A percentile compares a stretch with the other conserved stretches of the same genome.
phyloP scores from a whole-genome alignment of 2,888 invertebrate species.

The Clepsis dumicolana region DNA sequence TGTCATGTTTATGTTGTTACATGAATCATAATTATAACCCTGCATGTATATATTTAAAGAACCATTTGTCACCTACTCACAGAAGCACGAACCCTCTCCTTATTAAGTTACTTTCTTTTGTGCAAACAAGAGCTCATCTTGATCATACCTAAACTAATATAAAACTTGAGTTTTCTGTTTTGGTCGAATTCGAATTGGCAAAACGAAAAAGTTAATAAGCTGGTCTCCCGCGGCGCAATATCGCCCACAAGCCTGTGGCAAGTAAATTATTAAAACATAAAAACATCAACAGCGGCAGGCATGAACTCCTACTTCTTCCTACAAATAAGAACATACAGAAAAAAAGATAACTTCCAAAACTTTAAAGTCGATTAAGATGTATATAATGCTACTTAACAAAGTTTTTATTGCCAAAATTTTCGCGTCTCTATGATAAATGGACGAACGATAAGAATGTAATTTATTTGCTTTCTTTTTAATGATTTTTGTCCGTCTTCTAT shows the following conservation, averaged over 20 bases:
- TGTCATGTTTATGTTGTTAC: neutral
- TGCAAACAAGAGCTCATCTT: neutral
- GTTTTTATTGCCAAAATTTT: conserved; percentile 54
- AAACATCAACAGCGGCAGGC: conserved; percentile 34
- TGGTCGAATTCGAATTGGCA: conserved; percentile 54
- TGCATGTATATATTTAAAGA: neutral
- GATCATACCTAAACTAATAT: conserved; percentile 8
- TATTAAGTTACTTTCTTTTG: neutral
- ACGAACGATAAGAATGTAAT: conserved; percentile 52
- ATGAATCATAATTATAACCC: neutral
- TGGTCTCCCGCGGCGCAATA: conserved; percentile 58
- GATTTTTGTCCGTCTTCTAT: conserved; percentile 28
- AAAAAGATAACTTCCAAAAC: neutral
- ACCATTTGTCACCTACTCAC: neutral
- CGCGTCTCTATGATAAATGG: conserved; percentile 55
- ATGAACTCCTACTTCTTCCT: conserved; percentile 20
- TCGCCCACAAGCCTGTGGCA: conserved; percentile 58
- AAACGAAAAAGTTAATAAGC: conserved; percentile 62
- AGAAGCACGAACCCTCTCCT: neutral
- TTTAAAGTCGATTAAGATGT: conserved; percentile 51
- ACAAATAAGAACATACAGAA: conserved; percentile 13
- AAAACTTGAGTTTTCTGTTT: conserved; percentile 53
- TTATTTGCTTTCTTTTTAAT: conserved; percentile 46
- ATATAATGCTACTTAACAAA: conserved; percentile 39
- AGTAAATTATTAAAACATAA: conserved; percentile 54